These are phyloP conservation scores for Prosopocoilus inquinatus DNA, from an alignment of 2,888 invertebrate genomes.

Conservation along the genomic window DNA sequence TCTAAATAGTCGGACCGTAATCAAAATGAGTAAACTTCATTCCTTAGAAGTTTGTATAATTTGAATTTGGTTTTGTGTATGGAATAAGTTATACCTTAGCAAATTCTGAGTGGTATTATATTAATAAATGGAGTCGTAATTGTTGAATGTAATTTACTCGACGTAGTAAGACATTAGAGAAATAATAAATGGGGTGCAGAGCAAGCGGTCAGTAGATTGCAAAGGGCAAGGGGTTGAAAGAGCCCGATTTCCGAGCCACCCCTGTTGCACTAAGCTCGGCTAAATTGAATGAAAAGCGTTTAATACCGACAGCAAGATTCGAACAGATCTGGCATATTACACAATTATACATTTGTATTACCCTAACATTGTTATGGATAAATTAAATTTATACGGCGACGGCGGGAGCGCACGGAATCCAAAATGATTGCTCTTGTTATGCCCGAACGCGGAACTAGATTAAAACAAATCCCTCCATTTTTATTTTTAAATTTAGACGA, in stretches of 20 bases:
- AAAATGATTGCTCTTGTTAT: neutral
- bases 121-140: constrained; percentile 1
- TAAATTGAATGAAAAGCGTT: constrained; percentile 46
- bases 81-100: neutral
- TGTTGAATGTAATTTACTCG: neutral
- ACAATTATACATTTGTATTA: constrained; percentile 38
- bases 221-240: constrained; percentile 25
- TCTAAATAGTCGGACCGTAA: too few species aligned
- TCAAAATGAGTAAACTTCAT: too few species aligned
- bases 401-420: neutral
- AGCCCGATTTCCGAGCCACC: constrained; percentile 31
- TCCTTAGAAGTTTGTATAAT: too few species aligned
- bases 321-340: constrained; percentile 39
- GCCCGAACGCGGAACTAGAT: neutral
- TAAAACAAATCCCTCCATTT: constrained; percentile 4
- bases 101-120: too few species aligned
- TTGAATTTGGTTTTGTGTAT: neutral
- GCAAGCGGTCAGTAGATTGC: constrained; percentile 28
- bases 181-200: constrained; percentile 29
- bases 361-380: constrained; percentile 19
- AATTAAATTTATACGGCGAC: constrained; percentile 3
- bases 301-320: constrained; percentile 43
- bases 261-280: constrained; percentile 42
- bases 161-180: constrained; percentile 13
- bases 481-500: neutral